phyloP scores from a whole-genome alignment of 1,140 invertebrate genomes.

The Cherax destructor region DNA sequence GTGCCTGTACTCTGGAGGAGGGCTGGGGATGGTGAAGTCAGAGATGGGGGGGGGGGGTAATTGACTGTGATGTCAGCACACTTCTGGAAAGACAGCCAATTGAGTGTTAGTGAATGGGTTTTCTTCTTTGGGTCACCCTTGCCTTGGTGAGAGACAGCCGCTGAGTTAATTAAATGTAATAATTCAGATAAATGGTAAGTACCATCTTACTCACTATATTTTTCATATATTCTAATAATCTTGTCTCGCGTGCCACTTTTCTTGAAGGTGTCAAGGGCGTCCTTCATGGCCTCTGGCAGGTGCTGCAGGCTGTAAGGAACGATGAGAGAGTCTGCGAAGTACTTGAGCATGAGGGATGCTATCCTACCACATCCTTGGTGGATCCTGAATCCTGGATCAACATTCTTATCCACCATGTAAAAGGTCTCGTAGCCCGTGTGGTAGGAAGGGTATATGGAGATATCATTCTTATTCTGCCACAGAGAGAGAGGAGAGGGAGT shows the following conservation, averaged over 20 bases:
- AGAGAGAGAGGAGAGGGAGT: not conserved
- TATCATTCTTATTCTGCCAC: slow-evolving; percentile 36
- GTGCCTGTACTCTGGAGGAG: too few species aligned
- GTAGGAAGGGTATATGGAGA: slow-evolving; percentile 65
- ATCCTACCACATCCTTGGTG: slow-evolving; percentile 70
- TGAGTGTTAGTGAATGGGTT: too few species aligned
- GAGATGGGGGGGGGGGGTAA: too few species aligned
- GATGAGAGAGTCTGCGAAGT: slow-evolving; percentile 42
- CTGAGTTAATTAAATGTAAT: too few species aligned
- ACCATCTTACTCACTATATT: not conserved
- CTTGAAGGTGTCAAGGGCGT: not conserved
- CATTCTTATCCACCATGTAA: slow-evolving; percentile 50
- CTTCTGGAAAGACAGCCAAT: too few species aligned
- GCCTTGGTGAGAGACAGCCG: too few species aligned
- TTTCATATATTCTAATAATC: not conserved
- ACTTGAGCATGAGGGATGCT: slow-evolving; percentile 39
- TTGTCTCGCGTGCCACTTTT: not conserved
- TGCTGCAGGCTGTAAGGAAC: slow-evolving; percentile 47
- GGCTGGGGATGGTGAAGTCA: too few species aligned
- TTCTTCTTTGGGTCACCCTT: too few species aligned
- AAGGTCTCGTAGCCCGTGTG: slow-evolving; percentile 72
- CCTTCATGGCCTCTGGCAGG: slow-evolving; percentile 11
- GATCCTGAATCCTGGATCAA: slow-evolving; percentile 69
- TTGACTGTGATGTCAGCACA: too few species aligned
- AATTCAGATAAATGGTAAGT: too few species aligned